Evolutionary conservation across 2,888 invertebrate genomes (phyloP).

Genomic region (Boloria euphrosyne): DNA sequence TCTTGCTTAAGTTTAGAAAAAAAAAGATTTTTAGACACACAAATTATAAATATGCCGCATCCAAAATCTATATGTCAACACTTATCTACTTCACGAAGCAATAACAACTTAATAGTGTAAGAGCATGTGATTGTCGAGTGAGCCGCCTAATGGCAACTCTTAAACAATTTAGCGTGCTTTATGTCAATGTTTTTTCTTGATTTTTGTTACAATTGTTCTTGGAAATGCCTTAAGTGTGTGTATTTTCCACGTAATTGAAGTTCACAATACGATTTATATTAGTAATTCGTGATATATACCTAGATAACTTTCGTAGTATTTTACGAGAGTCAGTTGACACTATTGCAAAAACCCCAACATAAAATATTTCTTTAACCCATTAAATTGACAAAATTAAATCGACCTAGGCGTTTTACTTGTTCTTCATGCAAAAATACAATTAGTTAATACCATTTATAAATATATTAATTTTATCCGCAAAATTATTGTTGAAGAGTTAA

Average conservation of each 20-base stretch:
- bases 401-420: too few species aligned
- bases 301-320: too few species aligned
- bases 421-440: too few species aligned
- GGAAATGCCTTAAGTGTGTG: constrained; percentile 17
- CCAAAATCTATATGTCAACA: constrained; percentile 9
- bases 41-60: constrained; percentile 21
- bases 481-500: too few species aligned
- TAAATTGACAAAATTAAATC: too few species aligned
- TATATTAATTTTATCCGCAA: too few species aligned
- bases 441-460: too few species aligned
- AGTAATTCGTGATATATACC: too few species aligned
- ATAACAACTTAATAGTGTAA: constrained; percentile 76
- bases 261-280: constrained; percentile 1
- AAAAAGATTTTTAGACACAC: neutral
- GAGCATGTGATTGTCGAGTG: constrained; percentile 65
- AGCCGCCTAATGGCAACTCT: constrained; percentile 64
- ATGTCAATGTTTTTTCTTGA: constrained; percentile 46
- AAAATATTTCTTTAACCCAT: too few species aligned
- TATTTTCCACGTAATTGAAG: constrained; percentile 17
- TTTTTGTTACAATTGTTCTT: constrained; percentile 37
- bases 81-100: constrained; percentile 53
- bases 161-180: constrained; percentile 68
- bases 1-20: too few species aligned
- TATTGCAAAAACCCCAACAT: too few species aligned
- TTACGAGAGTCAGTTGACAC: too few species aligned